A percentile compares a stretch with the other conserved stretches of the same genome.
phyloP scores from a whole-genome alignment of 2,888 invertebrate species.

The Digitonthophagus gazella region DNA sequence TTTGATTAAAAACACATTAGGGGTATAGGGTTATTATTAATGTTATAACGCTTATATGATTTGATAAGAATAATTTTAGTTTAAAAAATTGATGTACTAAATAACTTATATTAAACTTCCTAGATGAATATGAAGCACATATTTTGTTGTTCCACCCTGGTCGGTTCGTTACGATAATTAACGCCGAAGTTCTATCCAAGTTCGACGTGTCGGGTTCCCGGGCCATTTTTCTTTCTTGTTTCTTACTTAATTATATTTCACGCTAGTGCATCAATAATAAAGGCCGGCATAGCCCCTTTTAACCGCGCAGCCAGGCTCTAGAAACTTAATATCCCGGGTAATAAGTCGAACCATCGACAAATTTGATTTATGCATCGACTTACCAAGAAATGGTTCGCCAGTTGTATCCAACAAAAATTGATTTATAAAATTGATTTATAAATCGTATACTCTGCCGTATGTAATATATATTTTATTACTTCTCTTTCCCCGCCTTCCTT shows the following conservation, averaged over 20 bases:
- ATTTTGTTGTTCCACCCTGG: neutral
- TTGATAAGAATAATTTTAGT: too few relatives aligned
- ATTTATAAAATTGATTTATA: neutral
- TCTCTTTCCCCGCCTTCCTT: neutral
- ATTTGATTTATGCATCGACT: too few relatives aligned
- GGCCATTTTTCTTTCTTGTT: neutral
- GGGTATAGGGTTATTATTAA: conserved; percentile 32
- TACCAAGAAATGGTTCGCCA: too few relatives aligned
- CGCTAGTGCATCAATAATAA: neutral
- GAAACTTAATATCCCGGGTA: neutral
- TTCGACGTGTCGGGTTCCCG: neutral
- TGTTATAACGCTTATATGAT: too few relatives aligned
- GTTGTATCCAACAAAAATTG: too few relatives aligned
- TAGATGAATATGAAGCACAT: neutral
- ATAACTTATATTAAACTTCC: too few relatives aligned
- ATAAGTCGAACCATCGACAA: neutral
- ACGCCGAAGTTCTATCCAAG: neutral
- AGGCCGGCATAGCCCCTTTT: neutral
- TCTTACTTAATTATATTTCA: neutral
- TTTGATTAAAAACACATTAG: conserved; percentile 53
- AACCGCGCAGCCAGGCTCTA: neutral
- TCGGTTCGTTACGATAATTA: neutral
- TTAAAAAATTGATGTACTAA: neutral
- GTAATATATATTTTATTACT: conserved; percentile 1
- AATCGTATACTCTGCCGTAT: neutral